phyloP scores from a whole-genome alignment of 2,888 invertebrate species.

The Cryptophagus acutangulus region DNA sequence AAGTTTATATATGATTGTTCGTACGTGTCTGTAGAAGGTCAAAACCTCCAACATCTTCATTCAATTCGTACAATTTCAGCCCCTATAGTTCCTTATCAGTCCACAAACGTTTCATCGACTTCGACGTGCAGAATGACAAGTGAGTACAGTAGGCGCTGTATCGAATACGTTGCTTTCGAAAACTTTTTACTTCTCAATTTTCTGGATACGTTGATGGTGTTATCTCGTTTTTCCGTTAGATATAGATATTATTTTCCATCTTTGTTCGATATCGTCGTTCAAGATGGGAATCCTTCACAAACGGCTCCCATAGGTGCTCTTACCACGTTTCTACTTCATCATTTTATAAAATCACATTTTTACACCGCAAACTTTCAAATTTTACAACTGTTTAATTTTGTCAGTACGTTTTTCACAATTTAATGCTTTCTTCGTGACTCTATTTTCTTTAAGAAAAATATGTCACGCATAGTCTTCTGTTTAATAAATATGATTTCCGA shows the following conservation, averaged over 20 bases:
- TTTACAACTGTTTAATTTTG: constrained; percentile 36
- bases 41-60: constrained; percentile 31
- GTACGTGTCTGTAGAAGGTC: constrained; percentile 28
- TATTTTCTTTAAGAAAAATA: neutral
- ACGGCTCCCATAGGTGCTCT: constrained; percentile 34
- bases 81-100: constrained; percentile 35
- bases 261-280: constrained; percentile 12
- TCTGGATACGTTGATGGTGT: constrained; percentile 31
- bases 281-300: constrained; percentile 16
- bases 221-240: constrained; percentile 28
- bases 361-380: constrained; percentile 34
- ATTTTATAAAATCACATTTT: constrained; percentile 37
- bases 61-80: constrained; percentile 32
- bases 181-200: constrained; percentile 37
- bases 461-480: constrained; percentile 4
- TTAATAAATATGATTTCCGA: constrained; percentile 16
- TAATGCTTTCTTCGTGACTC: constrained; percentile 21
- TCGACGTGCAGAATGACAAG: constrained; percentile 44
- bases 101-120: constrained; percentile 44
- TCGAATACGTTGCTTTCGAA: constrained; percentile 24
- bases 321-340: constrained; percentile 32
- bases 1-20: constrained; percentile 24
- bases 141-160: constrained; percentile 25
- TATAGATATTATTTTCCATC: constrained; percentile 25
- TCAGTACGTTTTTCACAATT: constrained; percentile 20